Conservation (phyloP, 2,888 invertebrate genomes). For the Diadromus collaris region DNA sequence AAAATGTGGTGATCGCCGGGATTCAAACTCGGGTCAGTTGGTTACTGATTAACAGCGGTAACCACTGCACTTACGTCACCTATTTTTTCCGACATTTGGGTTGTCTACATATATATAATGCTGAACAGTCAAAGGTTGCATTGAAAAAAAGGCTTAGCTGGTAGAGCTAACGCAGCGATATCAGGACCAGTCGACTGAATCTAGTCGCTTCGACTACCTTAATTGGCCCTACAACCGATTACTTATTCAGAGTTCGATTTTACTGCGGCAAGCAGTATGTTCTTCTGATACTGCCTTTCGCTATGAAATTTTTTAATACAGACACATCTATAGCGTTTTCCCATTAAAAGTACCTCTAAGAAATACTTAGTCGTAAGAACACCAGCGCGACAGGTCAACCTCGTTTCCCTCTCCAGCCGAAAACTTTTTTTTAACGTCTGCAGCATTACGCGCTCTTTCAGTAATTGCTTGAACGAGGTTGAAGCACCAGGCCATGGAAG, state of each 20-base stretch:
- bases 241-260: not conserved
- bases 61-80: too few relatives aligned
- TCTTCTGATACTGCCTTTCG: not conserved
- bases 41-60: too few relatives aligned
- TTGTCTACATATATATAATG: too few relatives aligned
- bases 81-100: too few relatives aligned
- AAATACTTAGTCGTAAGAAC: conserved; percentile 9
- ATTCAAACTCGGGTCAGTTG: too few relatives aligned
- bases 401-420: conserved; percentile 3
- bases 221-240: not conserved
- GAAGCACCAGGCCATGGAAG: conserved; percentile 4
- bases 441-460: conserved; percentile 44
- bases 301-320: not conserved
- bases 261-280: not conserved
- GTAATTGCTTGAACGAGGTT: conserved; percentile 29
- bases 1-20: too few relatives aligned
- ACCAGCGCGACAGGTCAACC: not conserved
- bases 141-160: too few relatives aligned
- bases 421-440: conserved; percentile 49
- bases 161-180: too few relatives aligned
- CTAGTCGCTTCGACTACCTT: not conserved
- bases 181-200: too few relatives aligned
- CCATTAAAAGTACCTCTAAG: not conserved
- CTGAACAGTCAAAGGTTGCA: too few relatives aligned
- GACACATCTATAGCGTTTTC: not conserved